Percentiles rank a stretch among this genome's conserved stretches.
These are phyloP conservation scores for Resseliella maxima DNA, from an alignment of 2,888 invertebrate genomes.

Conservation along the genomic window DNA sequence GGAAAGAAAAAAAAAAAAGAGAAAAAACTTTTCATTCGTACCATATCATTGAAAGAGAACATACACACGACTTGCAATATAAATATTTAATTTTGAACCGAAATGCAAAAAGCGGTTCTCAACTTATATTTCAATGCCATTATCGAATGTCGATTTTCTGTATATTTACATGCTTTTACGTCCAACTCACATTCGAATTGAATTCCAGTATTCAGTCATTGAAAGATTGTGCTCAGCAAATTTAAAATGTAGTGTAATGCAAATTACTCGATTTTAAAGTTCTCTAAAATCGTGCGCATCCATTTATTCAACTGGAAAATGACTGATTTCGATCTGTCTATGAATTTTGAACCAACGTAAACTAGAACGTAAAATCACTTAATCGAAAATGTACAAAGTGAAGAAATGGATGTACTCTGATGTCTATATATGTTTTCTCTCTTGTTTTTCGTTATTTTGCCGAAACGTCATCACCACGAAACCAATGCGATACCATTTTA, in stretches of 20 bases:
- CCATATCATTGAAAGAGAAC: neutral
- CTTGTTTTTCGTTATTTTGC: neutral
- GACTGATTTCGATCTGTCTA: slow-evolving; percentile 2
- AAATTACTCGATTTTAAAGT: neutral
- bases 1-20: too few relatives aligned
- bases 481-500: neutral
- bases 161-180: neutral
- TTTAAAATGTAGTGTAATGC: neutral
- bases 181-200: too few relatives aligned
- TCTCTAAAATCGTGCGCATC: neutral
- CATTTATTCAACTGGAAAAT: slow-evolving; percentile 48
- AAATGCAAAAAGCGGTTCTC: slow-evolving; percentile 14
- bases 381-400: neutral
- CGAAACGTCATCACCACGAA: neutral
- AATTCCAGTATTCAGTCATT: too few relatives aligned
- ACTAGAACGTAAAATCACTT: neutral
- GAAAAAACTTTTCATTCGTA: slow-evolving; percentile 2
- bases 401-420: neutral
- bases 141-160: slow-evolving; percentile 5
- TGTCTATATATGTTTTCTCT: neutral
- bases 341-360: too few relatives aligned
- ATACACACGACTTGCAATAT: neutral
- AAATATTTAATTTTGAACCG: slow-evolving; percentile 38
- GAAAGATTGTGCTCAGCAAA: too few relatives aligned
- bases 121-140: slow-evolving; percentile 2